Percentiles rank a stretch among this genome's conserved stretches.
Evolutionary conservation across 1,140 invertebrate genomes (phyloP).

Genomic region (Lineus longissimus): DNA sequence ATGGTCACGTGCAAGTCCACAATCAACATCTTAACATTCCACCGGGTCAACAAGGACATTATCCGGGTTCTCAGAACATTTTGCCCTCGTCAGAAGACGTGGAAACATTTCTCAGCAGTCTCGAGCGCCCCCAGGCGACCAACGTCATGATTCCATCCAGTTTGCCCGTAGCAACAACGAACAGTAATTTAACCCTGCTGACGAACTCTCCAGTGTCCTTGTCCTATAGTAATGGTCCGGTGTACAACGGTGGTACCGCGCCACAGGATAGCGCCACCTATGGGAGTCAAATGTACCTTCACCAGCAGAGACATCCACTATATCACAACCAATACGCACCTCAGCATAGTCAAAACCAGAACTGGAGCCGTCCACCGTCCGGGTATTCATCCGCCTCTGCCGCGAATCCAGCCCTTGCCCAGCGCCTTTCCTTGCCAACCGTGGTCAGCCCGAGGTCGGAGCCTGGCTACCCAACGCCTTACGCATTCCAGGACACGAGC

Average conservation of each 20-base stretch:
- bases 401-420: too few relatives aligned
- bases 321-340: too few relatives aligned
- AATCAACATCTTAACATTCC: too few relatives aligned
- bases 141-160: neutral
- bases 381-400: too few relatives aligned
- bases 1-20: too few relatives aligned
- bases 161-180: neutral
- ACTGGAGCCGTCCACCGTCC: too few relatives aligned
- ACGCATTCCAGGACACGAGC: too few relatives aligned
- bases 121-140: constrained; percentile 1
- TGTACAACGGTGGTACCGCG: neutral
- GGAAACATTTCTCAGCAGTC: constrained; percentile 1
- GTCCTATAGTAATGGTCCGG: neutral
- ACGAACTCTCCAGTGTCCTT: neutral
- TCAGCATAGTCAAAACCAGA: too few relatives aligned
- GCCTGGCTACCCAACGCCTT: too few relatives aligned
- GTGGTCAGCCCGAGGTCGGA: too few relatives aligned
- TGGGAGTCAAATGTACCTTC: neutral
- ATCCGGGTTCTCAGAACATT: neutral
- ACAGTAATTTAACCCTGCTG: neutral
- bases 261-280: neutral
- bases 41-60: neutral
- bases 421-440: too few relatives aligned
- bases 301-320: too few relatives aligned
- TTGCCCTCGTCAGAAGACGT: neutral